Conservation (phyloP, 2,113 vertebrate genomes). For the Gavia stellata region DNA sequence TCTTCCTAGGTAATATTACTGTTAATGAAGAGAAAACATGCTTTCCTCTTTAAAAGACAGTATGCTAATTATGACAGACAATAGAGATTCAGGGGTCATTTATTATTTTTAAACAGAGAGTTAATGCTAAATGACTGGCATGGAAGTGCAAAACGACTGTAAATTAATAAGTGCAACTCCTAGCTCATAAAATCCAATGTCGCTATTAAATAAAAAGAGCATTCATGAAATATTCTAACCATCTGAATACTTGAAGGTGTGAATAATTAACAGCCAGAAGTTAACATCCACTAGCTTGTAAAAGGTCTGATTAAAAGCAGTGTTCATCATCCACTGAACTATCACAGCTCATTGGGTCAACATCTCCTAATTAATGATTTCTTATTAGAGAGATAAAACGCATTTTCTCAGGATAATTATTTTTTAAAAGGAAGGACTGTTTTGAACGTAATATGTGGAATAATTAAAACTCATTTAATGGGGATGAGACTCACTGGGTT, state of each 20-base stretch:
- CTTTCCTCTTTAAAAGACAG: conserved; percentile 75
- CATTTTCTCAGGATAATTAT: conserved; percentile 26
- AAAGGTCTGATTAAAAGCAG: conserved; percentile 75
- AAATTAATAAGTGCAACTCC: conserved; percentile 70
- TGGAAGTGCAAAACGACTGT: conserved; percentile 59
- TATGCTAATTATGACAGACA: conserved; percentile 75
- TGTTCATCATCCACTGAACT: conserved; percentile 60
- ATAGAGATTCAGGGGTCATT: conserved; percentile 69
- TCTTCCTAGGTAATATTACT: conserved; percentile 76
- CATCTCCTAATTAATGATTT: conserved; percentile 72
- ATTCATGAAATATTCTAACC: conserved; percentile 62
- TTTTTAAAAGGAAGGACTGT: not conserved
- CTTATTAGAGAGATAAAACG: conserved; percentile 41
- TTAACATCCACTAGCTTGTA: conserved; percentile 70
- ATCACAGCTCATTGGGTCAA: conserved; percentile 66
- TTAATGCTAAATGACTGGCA: conserved; percentile 61
- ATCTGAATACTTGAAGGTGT: conserved; percentile 55
- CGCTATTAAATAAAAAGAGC: conserved; percentile 41
- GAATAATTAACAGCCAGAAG: conserved; percentile 68
- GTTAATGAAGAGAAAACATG: conserved; percentile 84
- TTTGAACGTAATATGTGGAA: not conserved
- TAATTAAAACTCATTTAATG: not conserved
- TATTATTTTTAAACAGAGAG: conserved; percentile 72
- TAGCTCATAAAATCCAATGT: conserved; percentile 66
- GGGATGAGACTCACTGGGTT: not conserved